Evolutionary conservation across 2,888 invertebrate species (phyloP), one percentile per base, ranked within the genome.

Genomic region (Acanthacorydalis orientalis): DNA sequence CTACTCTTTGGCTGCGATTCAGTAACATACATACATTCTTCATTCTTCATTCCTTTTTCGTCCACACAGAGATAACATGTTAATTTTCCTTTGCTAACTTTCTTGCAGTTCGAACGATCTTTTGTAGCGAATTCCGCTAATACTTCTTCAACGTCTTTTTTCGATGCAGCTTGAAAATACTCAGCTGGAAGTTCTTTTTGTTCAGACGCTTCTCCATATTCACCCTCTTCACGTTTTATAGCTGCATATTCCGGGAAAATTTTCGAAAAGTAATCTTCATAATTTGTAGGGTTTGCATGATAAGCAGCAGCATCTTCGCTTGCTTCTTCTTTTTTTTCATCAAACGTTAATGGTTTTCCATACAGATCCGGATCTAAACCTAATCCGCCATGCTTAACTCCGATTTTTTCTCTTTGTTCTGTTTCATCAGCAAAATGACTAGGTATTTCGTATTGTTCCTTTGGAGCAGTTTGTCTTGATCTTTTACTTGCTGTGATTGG

Each of bases 21-120:
- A 1, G 80, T 79, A 8, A 82, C 73, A 62, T 76, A 84, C 77
- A 83, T 82, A 59, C 85, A 85, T 61, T 85, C 84, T 62, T 85
- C 84, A 56, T 83, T 77, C 60, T 80, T 78, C 44, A 78, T 68
- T 1, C 83, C 83, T 44, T 74, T 71, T 53, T 77, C 72, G 56
- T 83, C 81, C 4, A 75, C 64, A 59, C 85, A 85, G 54, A 79
- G 72, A 60, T 76, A 84, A 59, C 85, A 85, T 0, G 82, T 83
- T 80, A 84, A 81, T 38, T 80, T 79, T 54, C 81, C 78, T 57
- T 79, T 80, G 51, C 75, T 70, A 0, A 80, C 72, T 60, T 80
- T 80, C 57, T 80, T 78, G 60, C 85, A 85, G 8, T 77, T 68
- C 31, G 80, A 77, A 53, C 82, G 70, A 56, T 84, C 83, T 60